phyloP scores from a whole-genome alignment of 2,797 vertebrate species.

The Hydrocynus forskahlii region DNA sequence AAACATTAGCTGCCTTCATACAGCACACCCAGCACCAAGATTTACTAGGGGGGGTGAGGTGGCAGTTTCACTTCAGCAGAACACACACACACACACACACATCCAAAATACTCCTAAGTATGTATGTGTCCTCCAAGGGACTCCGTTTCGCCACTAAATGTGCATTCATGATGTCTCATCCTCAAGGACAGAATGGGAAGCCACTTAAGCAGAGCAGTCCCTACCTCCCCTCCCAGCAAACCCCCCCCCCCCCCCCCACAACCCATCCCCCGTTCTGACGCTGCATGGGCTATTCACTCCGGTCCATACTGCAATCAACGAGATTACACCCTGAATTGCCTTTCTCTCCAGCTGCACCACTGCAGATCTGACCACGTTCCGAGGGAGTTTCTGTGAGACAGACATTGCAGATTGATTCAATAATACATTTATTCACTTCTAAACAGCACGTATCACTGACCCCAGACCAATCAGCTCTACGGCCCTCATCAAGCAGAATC shows the following conservation, averaged over 20 bases:
- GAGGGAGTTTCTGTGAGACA: slow-evolving; percentile 21
- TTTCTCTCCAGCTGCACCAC: slow-evolving; percentile 41
- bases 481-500: slow-evolving; percentile 6
- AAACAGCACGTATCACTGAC: slow-evolving; percentile 35
- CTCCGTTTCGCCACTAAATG: slow-evolving; percentile 48
- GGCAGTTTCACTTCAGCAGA: slow-evolving; percentile 38
- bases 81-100: background rate
- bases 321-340: slow-evolving; percentile 48
- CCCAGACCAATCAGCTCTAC: slow-evolving; percentile 24
- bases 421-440: slow-evolving; percentile 7
- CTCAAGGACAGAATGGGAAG: slow-evolving; percentile 41
- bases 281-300: slow-evolving; percentile 34
- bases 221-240: background rate
- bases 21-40: slow-evolving; percentile 8
- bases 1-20: slow-evolving; percentile 11
- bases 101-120: background rate
- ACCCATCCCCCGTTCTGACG: background rate
- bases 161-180: slow-evolving; percentile 18
- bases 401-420: slow-evolving; percentile 4
- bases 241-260: background rate
- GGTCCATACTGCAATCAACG: slow-evolving; percentile 47
- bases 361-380: slow-evolving; percentile 7
- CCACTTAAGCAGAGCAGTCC: background rate
- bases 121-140: background rate
- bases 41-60: slow-evolving; percentile 31